Percentiles rank a stretch among this genome's conserved stretches.
Evolutionary conservation across 2,797 vertebrate species (phyloP).

Genomic region (Molossus alvarezi): DNA sequence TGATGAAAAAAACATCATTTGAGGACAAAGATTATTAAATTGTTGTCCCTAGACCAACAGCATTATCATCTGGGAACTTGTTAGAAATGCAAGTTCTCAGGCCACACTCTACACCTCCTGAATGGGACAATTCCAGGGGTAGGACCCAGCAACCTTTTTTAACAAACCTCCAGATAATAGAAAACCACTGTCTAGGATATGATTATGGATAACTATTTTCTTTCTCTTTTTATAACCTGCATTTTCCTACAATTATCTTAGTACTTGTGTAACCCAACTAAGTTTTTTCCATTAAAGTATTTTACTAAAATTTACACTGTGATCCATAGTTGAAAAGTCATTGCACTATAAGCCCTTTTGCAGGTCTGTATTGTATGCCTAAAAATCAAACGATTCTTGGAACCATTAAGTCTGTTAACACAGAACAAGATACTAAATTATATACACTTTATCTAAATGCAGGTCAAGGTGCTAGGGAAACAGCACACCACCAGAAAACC

Average conservation of each 20-base stretch:
- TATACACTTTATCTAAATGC: neutral
- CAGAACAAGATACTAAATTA: constrained; percentile 57
- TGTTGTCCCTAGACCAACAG: neutral
- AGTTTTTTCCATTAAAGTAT: constrained; percentile 64
- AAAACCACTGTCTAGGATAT: constrained; percentile 43
- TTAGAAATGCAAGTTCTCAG: neutral
- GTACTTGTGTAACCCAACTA: constrained; percentile 60
- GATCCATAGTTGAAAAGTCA: constrained; percentile 53
- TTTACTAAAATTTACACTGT: constrained; percentile 64
- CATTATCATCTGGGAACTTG: neutral
- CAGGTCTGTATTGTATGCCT: constrained; percentile 20
- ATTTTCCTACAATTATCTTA: constrained; percentile 68
- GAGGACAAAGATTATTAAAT: neutral
- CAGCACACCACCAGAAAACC: neutral
- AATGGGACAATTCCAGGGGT: constrained; percentile 20
- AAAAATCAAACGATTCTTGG: constrained; percentile 59
- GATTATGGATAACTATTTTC: constrained; percentile 44
- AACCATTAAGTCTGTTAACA: constrained; percentile 51
- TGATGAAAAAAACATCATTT: neutral
- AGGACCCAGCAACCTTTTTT: neutral
- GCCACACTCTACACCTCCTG: neutral
- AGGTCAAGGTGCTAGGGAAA: constrained; percentile 42
- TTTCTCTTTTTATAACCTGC: constrained; percentile 58
- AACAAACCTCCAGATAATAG: constrained; percentile 52
- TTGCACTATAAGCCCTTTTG: neutral